phyloP scores from a whole-genome alignment of 2,113 vertebrate genomes.

The Herpetotheres cachinnans region DNA sequence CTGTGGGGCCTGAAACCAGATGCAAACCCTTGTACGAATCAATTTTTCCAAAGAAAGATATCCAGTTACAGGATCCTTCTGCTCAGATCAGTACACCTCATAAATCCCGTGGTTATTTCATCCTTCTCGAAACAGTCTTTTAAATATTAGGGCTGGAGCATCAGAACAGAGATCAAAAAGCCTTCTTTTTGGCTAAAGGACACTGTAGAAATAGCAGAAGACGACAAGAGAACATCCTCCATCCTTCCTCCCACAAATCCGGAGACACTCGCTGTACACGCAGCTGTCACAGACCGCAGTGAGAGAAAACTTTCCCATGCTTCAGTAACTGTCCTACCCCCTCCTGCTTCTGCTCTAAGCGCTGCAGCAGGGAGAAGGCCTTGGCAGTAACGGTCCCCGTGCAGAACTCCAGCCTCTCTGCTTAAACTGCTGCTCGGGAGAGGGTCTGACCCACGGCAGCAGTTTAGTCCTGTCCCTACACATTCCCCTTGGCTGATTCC shows the following conservation, averaged over 20 bases:
- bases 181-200: background rate
- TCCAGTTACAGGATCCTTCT: background rate
- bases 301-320: background rate
- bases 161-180: background rate
- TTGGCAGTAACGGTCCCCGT: background rate
- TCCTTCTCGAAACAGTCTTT: background rate
- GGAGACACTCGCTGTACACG: background rate
- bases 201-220: background rate
- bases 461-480: background rate
- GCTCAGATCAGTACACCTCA: background rate
- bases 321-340: background rate
- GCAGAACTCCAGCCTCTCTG: background rate
- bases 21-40: background rate
- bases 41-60: background rate
- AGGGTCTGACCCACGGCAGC: background rate
- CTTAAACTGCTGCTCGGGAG: background rate
- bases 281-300: background rate
- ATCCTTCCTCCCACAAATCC: background rate
- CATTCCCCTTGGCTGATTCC: too few relatives aligned
- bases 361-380: background rate
- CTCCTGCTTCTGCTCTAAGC: background rate
- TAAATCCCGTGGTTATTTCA: background rate
- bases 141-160: background rate
- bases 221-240: background rate
- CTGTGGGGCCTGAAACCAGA: background rate